phyloP scores from a whole-genome alignment of 2,888 invertebrate genomes.

The Apodemia hepburni region DNA sequence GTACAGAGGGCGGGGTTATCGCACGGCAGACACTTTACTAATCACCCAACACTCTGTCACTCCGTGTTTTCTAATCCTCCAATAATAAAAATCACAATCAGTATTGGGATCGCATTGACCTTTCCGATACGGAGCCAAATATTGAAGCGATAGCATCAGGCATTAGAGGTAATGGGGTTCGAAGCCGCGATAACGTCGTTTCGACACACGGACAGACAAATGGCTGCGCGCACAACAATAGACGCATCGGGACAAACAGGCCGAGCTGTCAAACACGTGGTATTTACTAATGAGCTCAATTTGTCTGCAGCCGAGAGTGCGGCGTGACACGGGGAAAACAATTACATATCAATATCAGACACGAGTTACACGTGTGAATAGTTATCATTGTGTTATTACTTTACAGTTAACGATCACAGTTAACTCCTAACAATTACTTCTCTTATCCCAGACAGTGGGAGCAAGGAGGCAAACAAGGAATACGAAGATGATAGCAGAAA shows the following conservation, averaged over 20 bases:
- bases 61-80: conserved; percentile 4
- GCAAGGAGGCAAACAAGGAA: too few species aligned
- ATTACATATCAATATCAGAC: neutral
- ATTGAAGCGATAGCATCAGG: conserved; percentile 9
- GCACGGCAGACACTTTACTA: neutral
- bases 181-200: conserved; percentile 3
- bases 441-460: too few species aligned
- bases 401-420: too few species aligned
- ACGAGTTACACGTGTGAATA: neutral
- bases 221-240: neutral
- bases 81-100: conserved; percentile 5
- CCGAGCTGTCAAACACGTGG: conserved; percentile 2
- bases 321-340: neutral
- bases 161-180: conserved; percentile 13
- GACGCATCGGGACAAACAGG: neutral
- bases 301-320: neutral
- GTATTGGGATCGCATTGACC: conserved; percentile 9
- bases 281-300: conserved; percentile 9
- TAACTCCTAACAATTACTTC: neutral
- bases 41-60: neutral
- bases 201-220: conserved; percentile 13
- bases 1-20: neutral
- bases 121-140: conserved; percentile 7
- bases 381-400: neutral
- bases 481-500: too few species aligned